These are phyloP conservation scores for Misgurnus mizolepis DNA, from an alignment of 2,113 vertebrate genomes.

Conservation along the genomic window DNA sequence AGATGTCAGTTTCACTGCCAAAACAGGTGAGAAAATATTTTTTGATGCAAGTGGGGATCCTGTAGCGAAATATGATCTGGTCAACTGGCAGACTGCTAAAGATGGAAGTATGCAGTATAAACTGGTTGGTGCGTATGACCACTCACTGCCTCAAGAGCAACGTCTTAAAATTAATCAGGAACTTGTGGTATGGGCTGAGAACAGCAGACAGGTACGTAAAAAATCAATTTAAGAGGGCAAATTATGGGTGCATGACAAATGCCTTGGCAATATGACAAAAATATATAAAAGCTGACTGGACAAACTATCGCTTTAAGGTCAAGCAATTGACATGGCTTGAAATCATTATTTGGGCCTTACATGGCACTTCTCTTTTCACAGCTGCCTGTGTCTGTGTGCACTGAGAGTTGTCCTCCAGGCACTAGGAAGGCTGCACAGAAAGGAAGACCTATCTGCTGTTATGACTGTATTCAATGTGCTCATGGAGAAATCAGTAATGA, in stretches of 20 bases:
- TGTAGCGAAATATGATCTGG: constrained; percentile 64
- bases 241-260: no score
- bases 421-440: no score
- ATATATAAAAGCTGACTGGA: no score
- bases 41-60: no score
- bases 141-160: constrained; percentile 39
- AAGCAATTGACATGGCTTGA: no score
- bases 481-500: not conserved
- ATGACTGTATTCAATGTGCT: no score
- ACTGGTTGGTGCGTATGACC: constrained; percentile 58
- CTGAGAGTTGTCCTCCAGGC: constrained; percentile 18
- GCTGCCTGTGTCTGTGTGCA: constrained; percentile 41
- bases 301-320: not conserved
- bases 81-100: constrained; percentile 71
- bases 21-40: no score
- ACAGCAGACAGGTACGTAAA: not conserved
- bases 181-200: no score
- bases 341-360: not conserved
- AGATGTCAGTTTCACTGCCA: no score
- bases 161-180: constrained; percentile 29
- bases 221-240: no score
- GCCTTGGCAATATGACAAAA: no score
- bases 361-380: not conserved
- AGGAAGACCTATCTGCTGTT: no score
- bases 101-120: constrained; percentile 55